Base-by-base conservation (phyloP, 2,888 invertebrate genomes). In the Podotricha telesiphe region DNA sequence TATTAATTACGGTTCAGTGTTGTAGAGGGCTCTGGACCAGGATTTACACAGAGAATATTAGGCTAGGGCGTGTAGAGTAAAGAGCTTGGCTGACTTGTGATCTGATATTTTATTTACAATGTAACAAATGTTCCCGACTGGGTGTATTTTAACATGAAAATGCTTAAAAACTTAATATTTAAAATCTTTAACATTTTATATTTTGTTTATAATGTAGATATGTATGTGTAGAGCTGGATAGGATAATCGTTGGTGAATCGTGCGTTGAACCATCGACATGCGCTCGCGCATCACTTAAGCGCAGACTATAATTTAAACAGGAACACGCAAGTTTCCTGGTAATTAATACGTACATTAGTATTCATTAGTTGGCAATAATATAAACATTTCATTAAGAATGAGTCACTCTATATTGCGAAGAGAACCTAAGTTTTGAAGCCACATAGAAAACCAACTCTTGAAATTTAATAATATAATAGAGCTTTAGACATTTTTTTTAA, bases 231-330 rank as follows among this genome's bases (percentile, higher is more conserved):
- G 65, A 67, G 56, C 58, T 66, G 67, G 66, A 73, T 67, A 73
- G 71, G 70, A 74, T 75, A 70, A 74, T 74, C 68, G 71, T 72
- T 76, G 68, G 73, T 74, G 69, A 74, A 77, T 79, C 75, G 76
- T 78, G 78, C 76, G 76, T 77, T 75, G 76, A 77, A 77, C 77
- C 66, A 69, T 64, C 69, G 66, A 72, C 72, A 68, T 72, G 58
- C 61, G 71, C 70, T 72, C 40, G 70, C 55, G 67, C 71, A 73
- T 72, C 71, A 67, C 62, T 69, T 74, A 68, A 69, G 67, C 20
- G 55, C 51, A 65, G 20, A 55, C 55, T 66, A 62, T 62, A 69
- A 64, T 67, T 70, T 69, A 69, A 70, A 73, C 68, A 73, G 71
- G 73, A 73, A 72, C 72, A 70, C 67, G 70, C 72, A 67, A 71